A percentile compares a stretch with the other conserved stretches of the same genome.
These are phyloP conservation scores for Erithacus rubecula DNA, from an alignment of 2,797 vertebrate species.

Conservation along the genomic window DNA sequence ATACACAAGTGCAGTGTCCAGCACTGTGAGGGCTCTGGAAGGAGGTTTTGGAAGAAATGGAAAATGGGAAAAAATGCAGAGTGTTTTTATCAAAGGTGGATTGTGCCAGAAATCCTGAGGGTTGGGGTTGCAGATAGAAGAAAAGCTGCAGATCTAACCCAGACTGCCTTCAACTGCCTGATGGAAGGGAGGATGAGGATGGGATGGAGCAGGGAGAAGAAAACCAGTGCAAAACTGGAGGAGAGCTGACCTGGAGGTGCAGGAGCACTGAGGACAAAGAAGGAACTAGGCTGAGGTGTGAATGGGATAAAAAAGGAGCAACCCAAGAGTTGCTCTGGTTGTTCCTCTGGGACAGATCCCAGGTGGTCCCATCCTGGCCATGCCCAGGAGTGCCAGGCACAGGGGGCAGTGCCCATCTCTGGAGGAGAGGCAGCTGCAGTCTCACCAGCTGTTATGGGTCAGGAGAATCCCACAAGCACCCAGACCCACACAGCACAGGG, in stretches of 20 bases:
- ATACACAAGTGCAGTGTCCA: neutral
- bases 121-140: neutral
- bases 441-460: rapidly evolving
- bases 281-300: neutral
- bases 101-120: neutral
- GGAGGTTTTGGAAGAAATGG: neutral
- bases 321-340: neutral
- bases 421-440: neutral
- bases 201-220: neutral
- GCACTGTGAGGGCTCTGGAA: neutral
- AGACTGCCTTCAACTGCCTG: neutral
- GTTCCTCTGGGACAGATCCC: neutral
- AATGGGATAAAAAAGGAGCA: neutral
- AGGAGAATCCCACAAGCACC: neutral
- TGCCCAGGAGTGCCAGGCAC: neutral
- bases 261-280: neutral
- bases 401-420: neutral
- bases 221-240: neutral
- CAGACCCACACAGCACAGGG: neutral
- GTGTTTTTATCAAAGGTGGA: neutral
- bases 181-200: neutral
- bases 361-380: rapidly evolving
- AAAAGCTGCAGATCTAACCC: neutral
- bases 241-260: neutral
- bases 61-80: neutral